A percentile compares a stretch with the other conserved stretches of the same genome.
Conservation (phyloP, 2,888 invertebrate genomes). For the Drosophila atroscutellata region DNA sequence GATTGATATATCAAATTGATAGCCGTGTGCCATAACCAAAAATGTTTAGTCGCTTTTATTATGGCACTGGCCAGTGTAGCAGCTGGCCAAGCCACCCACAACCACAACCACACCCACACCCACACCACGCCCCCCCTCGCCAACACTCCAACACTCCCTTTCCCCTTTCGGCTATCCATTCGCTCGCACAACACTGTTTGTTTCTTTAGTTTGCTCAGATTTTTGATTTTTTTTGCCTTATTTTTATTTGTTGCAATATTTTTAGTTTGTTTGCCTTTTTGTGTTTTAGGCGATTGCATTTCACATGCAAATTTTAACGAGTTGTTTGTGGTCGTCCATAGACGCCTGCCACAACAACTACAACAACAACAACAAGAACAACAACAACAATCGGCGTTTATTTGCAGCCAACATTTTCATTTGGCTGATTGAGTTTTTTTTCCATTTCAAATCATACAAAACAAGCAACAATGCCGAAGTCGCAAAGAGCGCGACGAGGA, state of each 20-base stretch:
- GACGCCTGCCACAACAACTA: conserved; percentile 54
- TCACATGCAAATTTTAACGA: conserved; percentile 77
- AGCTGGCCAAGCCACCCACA: background rate
- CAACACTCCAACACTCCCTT: too few species aligned
- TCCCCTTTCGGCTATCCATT: background rate
- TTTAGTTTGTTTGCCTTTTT: conserved; percentile 17
- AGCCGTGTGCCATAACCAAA: conserved; percentile 52
- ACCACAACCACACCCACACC: background rate
- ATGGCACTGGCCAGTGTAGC: conserved; percentile 14
- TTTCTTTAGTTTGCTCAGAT: conserved; percentile 12
- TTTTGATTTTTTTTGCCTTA: conserved; percentile 5
- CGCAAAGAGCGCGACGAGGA: background rate
- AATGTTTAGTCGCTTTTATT: conserved; percentile 53
- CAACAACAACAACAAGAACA: conserved; percentile 18
- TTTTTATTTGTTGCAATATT: conserved; percentile 14
- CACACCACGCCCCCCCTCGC: background rate
- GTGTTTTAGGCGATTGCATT: conserved; percentile 72
- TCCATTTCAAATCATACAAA: conserved; percentile 13
- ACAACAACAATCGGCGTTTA: conserved; percentile 64
- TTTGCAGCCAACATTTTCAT: conserved; percentile 71
- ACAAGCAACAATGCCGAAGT: background rate
- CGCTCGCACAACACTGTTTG: conserved; percentile 9
- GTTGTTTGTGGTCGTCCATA: conserved; percentile 72
- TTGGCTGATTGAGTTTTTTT: conserved; percentile 74
- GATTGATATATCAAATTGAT: conserved; percentile 79